A percentile compares a stretch with the other conserved stretches of the same genome.
These are phyloP conservation scores for Aurelia sp. DNA, from an alignment of 30 jellyfish, hydroid and myxozoan species.

Conservation along the genomic window DNA sequence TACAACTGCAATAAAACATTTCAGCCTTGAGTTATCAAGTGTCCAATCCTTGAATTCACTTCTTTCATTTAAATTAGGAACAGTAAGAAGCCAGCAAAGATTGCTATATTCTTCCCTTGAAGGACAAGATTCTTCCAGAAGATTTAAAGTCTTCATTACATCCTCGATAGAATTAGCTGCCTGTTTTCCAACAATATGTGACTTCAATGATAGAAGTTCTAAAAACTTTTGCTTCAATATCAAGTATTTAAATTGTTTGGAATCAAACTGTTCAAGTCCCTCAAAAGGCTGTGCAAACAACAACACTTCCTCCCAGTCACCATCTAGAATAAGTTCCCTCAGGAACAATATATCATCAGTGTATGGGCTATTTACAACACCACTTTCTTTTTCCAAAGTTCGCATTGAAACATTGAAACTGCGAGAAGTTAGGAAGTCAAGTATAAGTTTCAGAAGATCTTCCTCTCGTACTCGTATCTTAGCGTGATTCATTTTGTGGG, in stretches of 20 bases:
- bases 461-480: slow-evolving; percentile 80
- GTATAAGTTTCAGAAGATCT: slow-evolving; percentile 79
- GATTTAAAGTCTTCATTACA: slow-evolving; percentile 83
- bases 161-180: slow-evolving; percentile 77
- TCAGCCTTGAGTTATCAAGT: slow-evolving; percentile 87
- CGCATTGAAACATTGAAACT: slow-evolving; percentile 85
- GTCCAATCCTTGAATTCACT: slow-evolving; percentile 93
- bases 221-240: slow-evolving; percentile 83
- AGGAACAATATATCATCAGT: slow-evolving; percentile 88
- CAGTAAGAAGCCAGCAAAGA: slow-evolving; percentile 96
- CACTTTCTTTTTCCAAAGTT: slow-evolving; percentile 91
- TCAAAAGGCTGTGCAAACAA: slow-evolving; percentile 88
- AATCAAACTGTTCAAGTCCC: slow-evolving; percentile 62
- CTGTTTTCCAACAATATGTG: slow-evolving; percentile 87
- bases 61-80: slow-evolving; percentile 86
- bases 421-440: slow-evolving; percentile 82
- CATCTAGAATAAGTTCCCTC: slow-evolving; percentile 94
- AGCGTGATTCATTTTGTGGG: slow-evolving; percentile 60
- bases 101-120: slow-evolving; percentile 91
- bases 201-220: slow-evolving; percentile 79
- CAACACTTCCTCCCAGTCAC: slow-evolving; percentile 94
- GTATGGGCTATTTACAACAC: slow-evolving; percentile 81
- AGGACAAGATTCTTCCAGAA: slow-evolving; percentile 81
- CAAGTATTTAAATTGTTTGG: slow-evolving; percentile 72
- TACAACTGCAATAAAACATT: slow-evolving; percentile 77